phyloP scores from a whole-genome alignment of 1,140 invertebrate genomes.

The Achatina immaculata region DNA sequence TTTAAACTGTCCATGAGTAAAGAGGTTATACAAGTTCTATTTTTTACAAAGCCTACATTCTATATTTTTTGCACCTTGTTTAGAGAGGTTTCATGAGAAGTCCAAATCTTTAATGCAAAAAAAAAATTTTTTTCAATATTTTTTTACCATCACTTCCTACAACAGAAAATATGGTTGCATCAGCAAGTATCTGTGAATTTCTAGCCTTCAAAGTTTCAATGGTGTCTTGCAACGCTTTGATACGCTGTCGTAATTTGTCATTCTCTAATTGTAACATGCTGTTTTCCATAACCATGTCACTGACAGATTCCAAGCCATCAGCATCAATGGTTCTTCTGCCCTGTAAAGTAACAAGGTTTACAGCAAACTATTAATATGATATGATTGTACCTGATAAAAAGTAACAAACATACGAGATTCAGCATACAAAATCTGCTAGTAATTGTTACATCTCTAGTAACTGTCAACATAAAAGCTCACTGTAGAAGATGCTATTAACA shows the following conservation, averaged over 20 bases:
- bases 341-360: constrained; percentile 71
- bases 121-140: too few species aligned
- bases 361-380: neutral
- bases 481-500: too few species aligned
- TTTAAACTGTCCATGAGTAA: too few species aligned
- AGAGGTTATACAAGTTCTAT: too few species aligned
- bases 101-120: too few species aligned
- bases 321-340: constrained; percentile 88
- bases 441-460: too few species aligned
- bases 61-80: too few species aligned
- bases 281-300: constrained; percentile 97
- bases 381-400: neutral
- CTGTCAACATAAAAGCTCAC: too few species aligned
- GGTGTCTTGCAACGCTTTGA: constrained; percentile 94
- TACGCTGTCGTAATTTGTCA: constrained; percentile 85
- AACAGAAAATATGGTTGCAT: constrained; percentile 76
- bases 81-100: too few species aligned
- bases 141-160: constrained; percentile 14
- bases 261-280: constrained; percentile 91
- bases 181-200: constrained; percentile 85
- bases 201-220: constrained; percentile 86
- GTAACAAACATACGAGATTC: constrained; percentile 3
- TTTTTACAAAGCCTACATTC: too few species aligned
- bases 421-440: too few species aligned
- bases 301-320: constrained; percentile 88